Evolutionary conservation across 2,797 vertebrate species (phyloP), one percentile per base, ranked within the genome.

Genomic region (Enteromius thamalakanensis): DNA sequence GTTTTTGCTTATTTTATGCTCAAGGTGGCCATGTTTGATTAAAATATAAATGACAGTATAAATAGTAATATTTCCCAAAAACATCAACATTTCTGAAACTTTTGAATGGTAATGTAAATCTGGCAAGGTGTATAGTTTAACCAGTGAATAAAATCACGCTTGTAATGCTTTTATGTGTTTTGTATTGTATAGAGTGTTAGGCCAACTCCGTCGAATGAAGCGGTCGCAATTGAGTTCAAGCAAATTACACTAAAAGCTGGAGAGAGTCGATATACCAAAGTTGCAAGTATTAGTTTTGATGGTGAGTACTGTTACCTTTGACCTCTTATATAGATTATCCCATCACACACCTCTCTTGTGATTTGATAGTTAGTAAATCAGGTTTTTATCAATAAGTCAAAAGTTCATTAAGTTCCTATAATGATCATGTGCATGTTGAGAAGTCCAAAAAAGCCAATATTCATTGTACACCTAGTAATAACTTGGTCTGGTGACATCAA

Each of bases 251-350:
- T 99, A 87, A 97, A 98, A 95, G 97, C 97, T 70, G 97, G 96
- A 87, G 97, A 98, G 91, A 98, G 93, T 91, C 96, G 96, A 97
- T 99, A 99, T 89, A 98, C 98, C 94, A 99, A 98, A 96, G 98
- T 99, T 86, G 98, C 98, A 89, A 98, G 96, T 92, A 97, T 99
- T 93, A 96, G 94, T 94, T 99, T 99, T 94, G 98, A 99, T 93
- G 97, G 98, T 98, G 91, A 96, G 97, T 93, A 1, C 4, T 76
- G n/a, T 78, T 34, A 14, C 51, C n/a, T 71, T 70, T 83, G 34
- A 55, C 47, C 37, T 76, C 49, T 82, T 15, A 2, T 45, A 76
- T 77, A 10, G 37, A 76, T 76, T 68, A n/a, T 69, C 5, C 19
- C 6, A 11, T 81, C 19, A 55, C 26, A n/a, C 17, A 17, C 37